phyloP scores from a whole-genome alignment of 2,797 vertebrate genomes.

The Danio jaintianensis region DNA sequence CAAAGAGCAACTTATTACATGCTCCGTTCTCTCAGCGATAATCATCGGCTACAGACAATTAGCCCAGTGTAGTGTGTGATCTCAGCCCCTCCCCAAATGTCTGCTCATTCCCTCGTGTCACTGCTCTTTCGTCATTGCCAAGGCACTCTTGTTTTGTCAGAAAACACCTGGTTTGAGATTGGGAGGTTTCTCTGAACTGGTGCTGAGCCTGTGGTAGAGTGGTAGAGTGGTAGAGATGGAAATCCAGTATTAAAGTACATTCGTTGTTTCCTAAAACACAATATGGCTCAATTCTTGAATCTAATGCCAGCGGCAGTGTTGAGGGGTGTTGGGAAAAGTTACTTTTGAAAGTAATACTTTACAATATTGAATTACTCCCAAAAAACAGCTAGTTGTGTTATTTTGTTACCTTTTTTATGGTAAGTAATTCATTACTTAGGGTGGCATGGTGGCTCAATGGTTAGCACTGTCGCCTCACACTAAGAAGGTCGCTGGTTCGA shows the following conservation, averaged over 20 bases:
- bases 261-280: conserved; percentile 62
- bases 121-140: conserved; percentile 36
- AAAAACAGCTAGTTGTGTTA: no score
- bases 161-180: conserved; percentile 66
- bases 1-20: conserved; percentile 26
- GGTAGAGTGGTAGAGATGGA: conserved; percentile 70
- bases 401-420: no score
- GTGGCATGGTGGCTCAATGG: no score
- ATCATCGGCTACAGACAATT: conserved; percentile 9
- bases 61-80: conserved; percentile 11
- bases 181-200: conserved; percentile 73
- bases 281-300: conserved; percentile 70
- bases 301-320: conserved; percentile 73
- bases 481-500: no score
- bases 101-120: conserved; percentile 13
- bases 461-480: no score
- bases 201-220: conserved; percentile 75
- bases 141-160: conserved; percentile 60
- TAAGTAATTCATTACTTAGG: no score
- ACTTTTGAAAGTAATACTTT: no score
- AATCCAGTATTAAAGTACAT: conserved; percentile 68
- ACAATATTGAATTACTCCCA: no score
- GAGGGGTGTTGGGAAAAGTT: no score
- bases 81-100: not conserved
- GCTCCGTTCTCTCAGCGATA: conserved; percentile 19